These are phyloP conservation scores for Epirrhoe tristata DNA, from an alignment of 2,888 invertebrate genomes.

Conservation along the genomic window DNA sequence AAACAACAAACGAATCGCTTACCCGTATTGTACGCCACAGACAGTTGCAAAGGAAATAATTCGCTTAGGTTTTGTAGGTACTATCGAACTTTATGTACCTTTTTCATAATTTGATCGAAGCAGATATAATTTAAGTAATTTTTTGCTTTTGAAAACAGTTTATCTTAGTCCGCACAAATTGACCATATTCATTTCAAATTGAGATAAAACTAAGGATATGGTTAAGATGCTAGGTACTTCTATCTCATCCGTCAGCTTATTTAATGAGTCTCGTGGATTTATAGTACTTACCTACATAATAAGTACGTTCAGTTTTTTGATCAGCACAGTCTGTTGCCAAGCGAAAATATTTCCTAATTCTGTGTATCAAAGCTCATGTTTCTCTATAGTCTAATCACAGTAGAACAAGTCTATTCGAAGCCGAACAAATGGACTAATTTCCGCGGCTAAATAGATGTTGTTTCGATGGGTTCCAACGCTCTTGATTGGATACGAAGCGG, in stretches of 20 bases:
- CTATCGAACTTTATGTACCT: too few species aligned
- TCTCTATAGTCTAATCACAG: not conserved
- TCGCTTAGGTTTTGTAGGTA: too few species aligned
- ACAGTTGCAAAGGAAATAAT: not conserved
- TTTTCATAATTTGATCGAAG: too few species aligned
- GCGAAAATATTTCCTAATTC: not conserved
- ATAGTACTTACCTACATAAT: too few species aligned
- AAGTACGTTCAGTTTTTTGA: too few species aligned
- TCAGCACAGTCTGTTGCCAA: not conserved
- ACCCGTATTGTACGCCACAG: constrained; percentile 14
- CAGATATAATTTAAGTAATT: too few species aligned
- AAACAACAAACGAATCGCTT: constrained; percentile 19
- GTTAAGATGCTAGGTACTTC: too few species aligned
- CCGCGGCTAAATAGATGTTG: constrained; percentile 39
- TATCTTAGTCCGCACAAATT: not conserved
- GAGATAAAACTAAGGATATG: too few species aligned
- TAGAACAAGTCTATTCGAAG: not conserved
- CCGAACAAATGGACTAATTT: constrained; percentile 43
- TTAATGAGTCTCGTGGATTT: too few species aligned
- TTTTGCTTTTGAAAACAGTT: too few species aligned
- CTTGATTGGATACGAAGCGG: constrained; percentile 35
- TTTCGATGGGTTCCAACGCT: constrained; percentile 27
- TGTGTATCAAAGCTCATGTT: constrained; percentile 4
- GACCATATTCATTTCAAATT: not conserved
- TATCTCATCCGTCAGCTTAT: too few species aligned